phyloP scores from a whole-genome alignment of 2,888 invertebrate species.

The Atrina japonica region DNA sequence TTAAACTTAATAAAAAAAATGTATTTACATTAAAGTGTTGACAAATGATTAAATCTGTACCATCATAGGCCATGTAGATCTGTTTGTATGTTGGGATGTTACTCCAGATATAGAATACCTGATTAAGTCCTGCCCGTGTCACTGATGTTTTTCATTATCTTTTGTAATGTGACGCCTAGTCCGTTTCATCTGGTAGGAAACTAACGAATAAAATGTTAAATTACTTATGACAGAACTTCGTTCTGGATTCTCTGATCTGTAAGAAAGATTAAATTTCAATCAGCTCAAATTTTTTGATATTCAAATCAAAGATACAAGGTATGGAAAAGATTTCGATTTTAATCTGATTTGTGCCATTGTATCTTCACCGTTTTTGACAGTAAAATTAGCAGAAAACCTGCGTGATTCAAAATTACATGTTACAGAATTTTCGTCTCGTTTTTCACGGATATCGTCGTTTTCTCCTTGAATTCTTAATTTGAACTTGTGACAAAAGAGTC shows the following conservation, averaged over 20 bases:
- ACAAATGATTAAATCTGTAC: too few relatives aligned
- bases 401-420: constrained; percentile 17
- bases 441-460: constrained; percentile 8
- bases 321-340: too few relatives aligned
- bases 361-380: background rate
- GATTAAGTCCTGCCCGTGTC: too few relatives aligned
- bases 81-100: too few relatives aligned
- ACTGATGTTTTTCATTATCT: too few relatives aligned
- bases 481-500: constrained; percentile 1
- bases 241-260: constrained; percentile 11
- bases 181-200: too few relatives aligned
- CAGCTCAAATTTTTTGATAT: constrained; percentile 17
- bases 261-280: constrained; percentile 12
- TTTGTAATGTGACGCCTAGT: too few relatives aligned
- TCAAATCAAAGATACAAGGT: constrained; percentile 17
- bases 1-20: too few relatives aligned
- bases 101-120: too few relatives aligned
- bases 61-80: too few relatives aligned
- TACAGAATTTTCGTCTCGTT: constrained; percentile 5
- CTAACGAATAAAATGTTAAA: background rate
- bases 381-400: constrained; percentile 7
- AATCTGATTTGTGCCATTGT: too few relatives aligned
- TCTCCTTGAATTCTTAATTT: constrained; percentile 14
- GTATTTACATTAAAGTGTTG: too few relatives aligned
- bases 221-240: constrained; percentile 13